Conservation (phyloP, 2,888 invertebrate genomes). For the Eustalomyia histrio region DNA sequence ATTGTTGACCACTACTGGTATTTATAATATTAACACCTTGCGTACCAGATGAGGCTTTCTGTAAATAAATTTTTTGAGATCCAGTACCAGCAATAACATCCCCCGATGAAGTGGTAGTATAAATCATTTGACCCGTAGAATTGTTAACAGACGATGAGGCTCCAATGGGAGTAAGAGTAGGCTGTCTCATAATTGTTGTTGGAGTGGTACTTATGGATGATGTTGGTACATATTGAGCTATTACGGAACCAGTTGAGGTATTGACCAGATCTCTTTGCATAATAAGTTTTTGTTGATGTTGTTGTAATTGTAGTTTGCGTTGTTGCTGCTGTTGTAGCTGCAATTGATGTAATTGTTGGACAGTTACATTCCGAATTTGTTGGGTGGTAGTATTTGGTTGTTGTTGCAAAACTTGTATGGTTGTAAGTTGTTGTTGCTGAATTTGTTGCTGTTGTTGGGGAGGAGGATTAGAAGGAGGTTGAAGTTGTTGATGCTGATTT, state of each 20-base stretch:
- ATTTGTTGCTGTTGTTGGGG: conserved; percentile 65
- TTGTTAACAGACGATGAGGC: conserved; percentile 72
- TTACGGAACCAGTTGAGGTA: conserved; percentile 68
- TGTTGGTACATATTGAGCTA: conserved; percentile 69
- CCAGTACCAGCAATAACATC: conserved; percentile 68
- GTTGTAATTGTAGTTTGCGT: conserved; percentile 65
- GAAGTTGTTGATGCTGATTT: conserved; percentile 69
- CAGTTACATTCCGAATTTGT: conserved; percentile 71
- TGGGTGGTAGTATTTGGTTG: conserved; percentile 44
- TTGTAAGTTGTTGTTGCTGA: conserved; percentile 67
- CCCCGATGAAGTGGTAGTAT: conserved; percentile 72
- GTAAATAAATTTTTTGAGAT: conserved; percentile 74
- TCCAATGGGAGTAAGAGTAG: conserved; percentile 72
- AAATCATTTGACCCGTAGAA: conserved; percentile 72
- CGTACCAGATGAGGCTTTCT: conserved; percentile 71
- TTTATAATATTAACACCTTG: conserved; percentile 74
- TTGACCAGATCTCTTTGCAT: conserved; percentile 73
- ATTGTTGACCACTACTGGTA: conserved; percentile 75
- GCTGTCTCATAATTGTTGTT: conserved; percentile 68
- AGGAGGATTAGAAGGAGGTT: conserved; percentile 62
- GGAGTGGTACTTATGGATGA: conserved; percentile 63
- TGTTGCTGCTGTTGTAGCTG: conserved; percentile 68
- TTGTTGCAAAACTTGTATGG: conserved; percentile 71
- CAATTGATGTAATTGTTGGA: conserved; percentile 67
- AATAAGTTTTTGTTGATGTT: conserved; percentile 72